Evolutionary conservation across 2,113 vertebrate species (phyloP).

Genomic region (Neoarius graeffei): DNA sequence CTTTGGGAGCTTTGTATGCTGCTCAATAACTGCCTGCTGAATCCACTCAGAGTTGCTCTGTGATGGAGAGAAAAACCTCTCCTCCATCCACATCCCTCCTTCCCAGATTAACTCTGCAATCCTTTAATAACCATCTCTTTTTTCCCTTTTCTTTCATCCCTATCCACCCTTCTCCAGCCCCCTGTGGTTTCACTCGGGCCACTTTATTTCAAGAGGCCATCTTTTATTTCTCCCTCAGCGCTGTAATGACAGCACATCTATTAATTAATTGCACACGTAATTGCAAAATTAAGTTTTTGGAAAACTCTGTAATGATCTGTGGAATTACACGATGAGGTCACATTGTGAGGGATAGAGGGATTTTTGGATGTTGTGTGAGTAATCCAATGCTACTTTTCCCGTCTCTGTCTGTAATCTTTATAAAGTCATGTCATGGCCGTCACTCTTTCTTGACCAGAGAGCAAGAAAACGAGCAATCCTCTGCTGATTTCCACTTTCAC

Average conservation of each 20-base stretch:
- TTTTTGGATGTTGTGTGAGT: slow-evolving; percentile 55
- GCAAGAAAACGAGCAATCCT: slow-evolving; percentile 65
- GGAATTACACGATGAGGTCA: slow-evolving; percentile 73
- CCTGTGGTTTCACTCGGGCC: slow-evolving; percentile 72
- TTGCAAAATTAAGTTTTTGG: slow-evolving; percentile 83
- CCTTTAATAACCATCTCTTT: slow-evolving; percentile 78
- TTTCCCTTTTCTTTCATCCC: slow-evolving; percentile 56
- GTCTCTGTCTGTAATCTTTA: slow-evolving; percentile 73
- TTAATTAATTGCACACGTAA: slow-evolving; percentile 86
- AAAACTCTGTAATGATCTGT: slow-evolving; percentile 81
- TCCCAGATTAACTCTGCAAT: slow-evolving; percentile 77
- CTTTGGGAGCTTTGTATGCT: slow-evolving; percentile 59
- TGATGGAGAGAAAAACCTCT: slow-evolving; percentile 51
- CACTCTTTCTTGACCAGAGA: slow-evolving; percentile 66
- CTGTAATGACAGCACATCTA: slow-evolving; percentile 82
- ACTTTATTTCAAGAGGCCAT: slow-evolving; percentile 76
- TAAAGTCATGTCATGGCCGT: slow-evolving; percentile 77
- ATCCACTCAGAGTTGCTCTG: slow-evolving; percentile 52
- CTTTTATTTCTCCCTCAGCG: slow-evolving; percentile 60
- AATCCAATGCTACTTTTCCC: slow-evolving; percentile 65
- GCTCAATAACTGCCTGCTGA: slow-evolving; percentile 56
- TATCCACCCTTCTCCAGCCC: slow-evolving; percentile 40
- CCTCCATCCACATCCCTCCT: slow-evolving; percentile 55
- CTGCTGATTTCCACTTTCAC: slow-evolving; percentile 71
- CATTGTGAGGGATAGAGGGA: slow-evolving; percentile 62